These are phyloP conservation scores for Labia minor DNA, from an alignment of 2,888 invertebrate genomes.

Conservation along the genomic window DNA sequence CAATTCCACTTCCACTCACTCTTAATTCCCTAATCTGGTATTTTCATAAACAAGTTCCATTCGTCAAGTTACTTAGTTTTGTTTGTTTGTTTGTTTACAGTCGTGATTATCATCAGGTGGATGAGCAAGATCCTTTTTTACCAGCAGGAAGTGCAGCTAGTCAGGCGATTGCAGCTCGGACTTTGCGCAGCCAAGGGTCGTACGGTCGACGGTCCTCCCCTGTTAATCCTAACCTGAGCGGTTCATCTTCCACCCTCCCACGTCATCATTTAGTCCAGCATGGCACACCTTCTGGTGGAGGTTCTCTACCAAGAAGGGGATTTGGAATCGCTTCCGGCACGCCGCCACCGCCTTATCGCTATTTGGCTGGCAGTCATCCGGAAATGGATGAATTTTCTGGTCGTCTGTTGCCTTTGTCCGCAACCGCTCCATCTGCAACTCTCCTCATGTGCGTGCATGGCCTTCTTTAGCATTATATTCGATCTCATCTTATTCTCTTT, in stretches of 20 bases:
- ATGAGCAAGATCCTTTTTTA: constrained; percentile 73
- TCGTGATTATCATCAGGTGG: constrained; percentile 68
- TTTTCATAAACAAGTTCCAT: too few relatives aligned
- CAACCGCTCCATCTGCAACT: not conserved
- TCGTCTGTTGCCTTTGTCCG: not conserved
- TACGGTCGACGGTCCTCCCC: constrained; percentile 45
- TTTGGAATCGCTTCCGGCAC: not conserved
- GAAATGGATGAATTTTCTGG: not conserved
- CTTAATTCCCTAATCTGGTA: too few relatives aligned
- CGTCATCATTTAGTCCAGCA: constrained; percentile 29
- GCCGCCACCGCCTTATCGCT: not conserved
- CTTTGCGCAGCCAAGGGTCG: constrained; percentile 60
- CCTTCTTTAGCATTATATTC: not conserved
- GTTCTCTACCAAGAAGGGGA: not conserved
- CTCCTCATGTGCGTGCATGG: not conserved
- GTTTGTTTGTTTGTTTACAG: too few relatives aligned
- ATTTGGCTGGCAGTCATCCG: not conserved
- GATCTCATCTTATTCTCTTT: not conserved
- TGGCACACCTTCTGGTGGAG: constrained; percentile 36
- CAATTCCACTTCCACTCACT: too few relatives aligned
- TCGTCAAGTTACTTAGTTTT: too few relatives aligned
- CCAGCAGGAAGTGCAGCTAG: constrained; percentile 46
- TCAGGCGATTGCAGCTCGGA: constrained; percentile 50
- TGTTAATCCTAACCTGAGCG: constrained; percentile 36
- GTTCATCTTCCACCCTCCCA: not conserved